Conservation (phyloP, 1,140 invertebrate species). For the Drosophila littoralis region DNA sequence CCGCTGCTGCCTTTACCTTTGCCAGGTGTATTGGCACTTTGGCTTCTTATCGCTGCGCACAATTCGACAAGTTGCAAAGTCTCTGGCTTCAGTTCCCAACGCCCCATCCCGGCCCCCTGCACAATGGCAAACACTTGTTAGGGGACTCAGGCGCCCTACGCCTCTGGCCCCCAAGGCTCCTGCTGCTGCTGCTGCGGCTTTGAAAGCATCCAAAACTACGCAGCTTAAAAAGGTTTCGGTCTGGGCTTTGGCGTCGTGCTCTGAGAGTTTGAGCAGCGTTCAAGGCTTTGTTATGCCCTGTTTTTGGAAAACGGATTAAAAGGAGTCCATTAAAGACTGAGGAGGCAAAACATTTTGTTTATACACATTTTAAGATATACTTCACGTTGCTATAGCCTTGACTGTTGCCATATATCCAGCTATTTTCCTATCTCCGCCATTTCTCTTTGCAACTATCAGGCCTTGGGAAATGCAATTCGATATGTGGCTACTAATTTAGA, state of each 20-base stretch:
- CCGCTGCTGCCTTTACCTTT: constrained; percentile 7
- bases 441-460: no score
- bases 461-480: no score
- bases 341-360: no score
- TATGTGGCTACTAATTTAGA: no score
- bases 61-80: constrained; percentile 66
- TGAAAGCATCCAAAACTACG: constrained; percentile 22
- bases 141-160: constrained; percentile 21
- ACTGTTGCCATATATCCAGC: no score
- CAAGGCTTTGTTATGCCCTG: constrained; percentile 7
- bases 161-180: constrained; percentile 7
- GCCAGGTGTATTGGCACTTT: constrained; percentile 64
- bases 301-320: not conserved
- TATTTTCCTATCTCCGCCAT: no score
- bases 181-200: constrained; percentile 36
- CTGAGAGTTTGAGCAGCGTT: constrained; percentile 1
- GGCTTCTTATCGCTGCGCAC: constrained; percentile 71
- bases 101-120: not conserved
- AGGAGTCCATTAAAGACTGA: no score
- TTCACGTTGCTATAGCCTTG: no score
- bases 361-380: no score
- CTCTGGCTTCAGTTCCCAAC: constrained; percentile 22
- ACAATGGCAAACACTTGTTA: constrained; percentile 54
- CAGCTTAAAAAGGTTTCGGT: constrained; percentile 19
- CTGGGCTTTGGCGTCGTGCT: not conserved